Conservation (phyloP, 2,113 vertebrate genomes). For the Bothrops jararaca region DNA sequence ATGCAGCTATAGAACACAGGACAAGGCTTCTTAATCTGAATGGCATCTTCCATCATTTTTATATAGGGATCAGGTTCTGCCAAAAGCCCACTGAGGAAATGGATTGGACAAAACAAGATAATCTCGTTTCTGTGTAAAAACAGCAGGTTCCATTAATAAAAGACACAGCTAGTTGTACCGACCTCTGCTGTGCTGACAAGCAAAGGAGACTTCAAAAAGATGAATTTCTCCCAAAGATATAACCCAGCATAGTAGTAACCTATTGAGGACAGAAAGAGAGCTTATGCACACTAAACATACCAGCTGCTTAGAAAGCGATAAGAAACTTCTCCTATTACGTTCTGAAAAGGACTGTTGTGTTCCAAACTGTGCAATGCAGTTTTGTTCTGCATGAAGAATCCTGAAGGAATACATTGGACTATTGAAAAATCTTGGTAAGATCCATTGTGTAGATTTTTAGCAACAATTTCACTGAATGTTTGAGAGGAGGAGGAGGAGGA, state of each 20-base stretch:
- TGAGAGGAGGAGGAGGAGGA: rapidly evolving
- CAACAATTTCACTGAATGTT: neutral
- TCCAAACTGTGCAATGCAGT: rapidly evolving
- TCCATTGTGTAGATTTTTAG: rapidly evolving
- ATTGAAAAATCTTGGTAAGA: rapidly evolving
- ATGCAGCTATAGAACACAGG: conserved; percentile 16
- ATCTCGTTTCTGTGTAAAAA: conserved; percentile 44
- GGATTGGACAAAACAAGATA: conserved; percentile 21
- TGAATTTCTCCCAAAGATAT: conserved; percentile 27
- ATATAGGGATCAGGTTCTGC: conserved; percentile 21
- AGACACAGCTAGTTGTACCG: conserved; percentile 16
- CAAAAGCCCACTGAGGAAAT: conserved; percentile 9
- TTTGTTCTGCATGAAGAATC: rapidly evolving
- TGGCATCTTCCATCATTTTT: conserved; percentile 1
- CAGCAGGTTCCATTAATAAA: conserved; percentile 34
- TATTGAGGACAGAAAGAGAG: neutral
- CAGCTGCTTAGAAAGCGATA: conserved; percentile 10
- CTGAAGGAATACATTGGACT: rapidly evolving
- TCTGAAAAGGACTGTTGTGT: neutral
- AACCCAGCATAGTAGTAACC: neutral
- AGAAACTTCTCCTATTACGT: neutral
- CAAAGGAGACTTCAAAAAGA: conserved; percentile 32
- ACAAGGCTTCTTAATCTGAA: conserved; percentile 26
- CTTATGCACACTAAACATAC: conserved; percentile 34
- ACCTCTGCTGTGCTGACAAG: neutral